Evolutionary conservation across 2,888 invertebrate species (phyloP).

Genomic region (Pterobdella sp.): DNA sequence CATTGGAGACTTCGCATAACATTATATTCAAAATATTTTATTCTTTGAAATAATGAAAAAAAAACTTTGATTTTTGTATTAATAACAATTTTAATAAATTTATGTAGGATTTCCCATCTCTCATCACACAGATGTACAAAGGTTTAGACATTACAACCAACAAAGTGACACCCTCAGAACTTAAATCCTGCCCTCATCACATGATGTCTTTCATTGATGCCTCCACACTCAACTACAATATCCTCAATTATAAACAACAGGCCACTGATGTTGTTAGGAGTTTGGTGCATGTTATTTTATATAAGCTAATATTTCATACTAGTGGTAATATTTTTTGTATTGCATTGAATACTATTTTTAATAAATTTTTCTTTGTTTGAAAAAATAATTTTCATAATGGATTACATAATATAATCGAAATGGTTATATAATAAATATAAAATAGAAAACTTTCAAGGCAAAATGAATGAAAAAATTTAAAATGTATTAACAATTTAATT

Average conservation of each 20-base stretch:
- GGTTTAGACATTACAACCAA: constrained; percentile 86
- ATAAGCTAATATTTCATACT: not conserved
- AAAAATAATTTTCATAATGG: not conserved
- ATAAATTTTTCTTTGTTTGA: not conserved
- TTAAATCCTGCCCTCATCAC: constrained; percentile 70
- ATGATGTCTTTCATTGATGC: constrained; percentile 78
- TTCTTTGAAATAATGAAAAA: not conserved
- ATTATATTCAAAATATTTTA: no score
- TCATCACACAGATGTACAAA: constrained; percentile 70
- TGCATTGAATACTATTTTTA: not conserved
- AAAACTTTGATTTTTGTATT: not conserved
- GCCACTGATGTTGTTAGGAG: constrained; percentile 75
- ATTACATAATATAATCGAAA: not conserved
- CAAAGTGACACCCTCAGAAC: constrained; percentile 73
- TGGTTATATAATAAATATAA: no score
- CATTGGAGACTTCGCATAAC: no score
- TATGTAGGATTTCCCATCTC: not conserved
- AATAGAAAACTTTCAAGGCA: no score
- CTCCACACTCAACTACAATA: constrained; percentile 62
- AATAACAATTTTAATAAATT: not conserved
- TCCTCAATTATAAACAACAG: constrained; percentile 72
- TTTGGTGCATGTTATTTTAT: no score
- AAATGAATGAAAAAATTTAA: no score
- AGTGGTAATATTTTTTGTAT: not conserved
- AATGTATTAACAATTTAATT: not conserved